phyloP scores from a whole-genome alignment of 1,140 invertebrate species.

The Anthonomus grandis region DNA sequence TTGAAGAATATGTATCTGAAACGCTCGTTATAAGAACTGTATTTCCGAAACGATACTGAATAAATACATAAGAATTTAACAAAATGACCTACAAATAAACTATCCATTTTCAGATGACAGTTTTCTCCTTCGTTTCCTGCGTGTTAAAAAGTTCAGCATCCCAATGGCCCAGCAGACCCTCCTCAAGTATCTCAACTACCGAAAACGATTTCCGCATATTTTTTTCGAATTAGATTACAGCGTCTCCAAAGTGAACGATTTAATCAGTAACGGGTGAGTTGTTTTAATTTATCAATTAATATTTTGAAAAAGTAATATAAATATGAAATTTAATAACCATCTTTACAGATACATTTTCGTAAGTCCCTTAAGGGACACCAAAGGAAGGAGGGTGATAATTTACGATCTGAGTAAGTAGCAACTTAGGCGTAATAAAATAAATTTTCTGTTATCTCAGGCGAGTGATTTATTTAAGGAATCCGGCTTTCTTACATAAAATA shows the following conservation, averaged over 20 bases:
- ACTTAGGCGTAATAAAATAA: slow-evolving; percentile 9
- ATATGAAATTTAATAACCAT: slow-evolving; percentile 3
- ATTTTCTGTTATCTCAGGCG: neutral
- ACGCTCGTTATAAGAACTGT: too few relatives aligned
- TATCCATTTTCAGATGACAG: slow-evolving; percentile 57
- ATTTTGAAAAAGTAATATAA: neutral
- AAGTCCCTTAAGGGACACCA: slow-evolving; percentile 66
- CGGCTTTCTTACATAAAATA: neutral
- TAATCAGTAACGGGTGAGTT: slow-evolving; percentile 62
- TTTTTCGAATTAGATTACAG: slow-evolving; percentile 63
- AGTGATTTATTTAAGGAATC: too few relatives aligned
- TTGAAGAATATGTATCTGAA: too few relatives aligned
- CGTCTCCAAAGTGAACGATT: slow-evolving; percentile 58
- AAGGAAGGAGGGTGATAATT: slow-evolving; percentile 68
- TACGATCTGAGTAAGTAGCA: slow-evolving; percentile 59
- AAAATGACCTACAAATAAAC: too few relatives aligned
- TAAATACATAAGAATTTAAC: too few relatives aligned
- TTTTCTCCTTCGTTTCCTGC: slow-evolving; percentile 73
- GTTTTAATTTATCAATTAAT: neutral
- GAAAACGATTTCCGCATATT: slow-evolving; percentile 61
- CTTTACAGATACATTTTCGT: slow-evolving; percentile 63
- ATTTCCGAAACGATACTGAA: too few relatives aligned
- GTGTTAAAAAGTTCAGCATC: slow-evolving; percentile 75
- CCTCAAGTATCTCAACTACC: slow-evolving; percentile 74
- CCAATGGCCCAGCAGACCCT: slow-evolving; percentile 74